A percentile compares a stretch with the other conserved stretches of the same genome.
Evolutionary conservation across 2,797 vertebrate species (phyloP).

Genomic region (Halcyon leucocephala): DNA sequence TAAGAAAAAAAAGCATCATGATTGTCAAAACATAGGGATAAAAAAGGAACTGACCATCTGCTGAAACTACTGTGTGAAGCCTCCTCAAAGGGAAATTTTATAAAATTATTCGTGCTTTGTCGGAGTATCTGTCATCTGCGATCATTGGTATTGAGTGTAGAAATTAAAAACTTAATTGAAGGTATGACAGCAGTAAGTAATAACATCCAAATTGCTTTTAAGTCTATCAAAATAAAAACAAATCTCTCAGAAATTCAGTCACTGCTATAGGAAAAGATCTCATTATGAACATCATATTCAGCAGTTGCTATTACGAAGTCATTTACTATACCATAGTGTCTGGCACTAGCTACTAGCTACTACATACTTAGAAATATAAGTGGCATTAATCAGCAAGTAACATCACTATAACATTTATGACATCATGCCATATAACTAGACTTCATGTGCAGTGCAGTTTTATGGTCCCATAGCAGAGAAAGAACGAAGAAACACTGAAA

Average conservation of each 20-base stretch:
- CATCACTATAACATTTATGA: neutral
- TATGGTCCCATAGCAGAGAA: neutral
- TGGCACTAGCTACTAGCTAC: neutral
- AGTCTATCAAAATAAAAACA: neutral
- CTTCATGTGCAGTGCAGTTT: neutral
- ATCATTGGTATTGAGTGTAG: neutral
- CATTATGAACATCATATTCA: neutral
- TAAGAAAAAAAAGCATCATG: neutral
- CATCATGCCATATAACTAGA: neutral
- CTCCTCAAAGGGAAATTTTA: neutral
- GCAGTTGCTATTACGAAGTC: neutral
- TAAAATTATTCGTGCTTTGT: neutral
- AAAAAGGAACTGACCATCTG: neutral
- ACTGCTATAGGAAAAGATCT: neutral
- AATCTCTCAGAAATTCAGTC: neutral
- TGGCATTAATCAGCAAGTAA: neutral
- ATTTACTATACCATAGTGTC: neutral
- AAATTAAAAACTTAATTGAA: constrained; percentile 1
- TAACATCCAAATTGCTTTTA: neutral
- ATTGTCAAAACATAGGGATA: neutral
- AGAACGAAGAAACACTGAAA: neutral
- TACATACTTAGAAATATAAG: neutral
- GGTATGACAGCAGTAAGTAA: neutral
- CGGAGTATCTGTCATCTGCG: neutral
- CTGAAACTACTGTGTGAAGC: neutral